phyloP scores from a whole-genome alignment of 2,797 vertebrate genomes.

The Furcifer pardalis region DNA sequence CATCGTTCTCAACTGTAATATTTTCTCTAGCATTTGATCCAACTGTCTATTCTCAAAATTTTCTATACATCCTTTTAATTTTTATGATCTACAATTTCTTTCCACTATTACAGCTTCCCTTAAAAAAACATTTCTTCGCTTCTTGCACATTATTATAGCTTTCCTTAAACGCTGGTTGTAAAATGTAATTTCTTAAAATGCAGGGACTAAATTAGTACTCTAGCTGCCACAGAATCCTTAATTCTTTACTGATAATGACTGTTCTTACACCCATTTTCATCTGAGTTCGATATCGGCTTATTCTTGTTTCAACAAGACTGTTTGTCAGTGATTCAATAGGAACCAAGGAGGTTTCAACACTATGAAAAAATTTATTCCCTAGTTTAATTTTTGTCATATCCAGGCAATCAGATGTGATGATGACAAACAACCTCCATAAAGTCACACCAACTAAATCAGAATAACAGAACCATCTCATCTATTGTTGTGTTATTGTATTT shows the following conservation, averaged over 20 bases:
- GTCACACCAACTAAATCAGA: background rate
- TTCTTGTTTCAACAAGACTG: background rate
- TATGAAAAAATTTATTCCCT: background rate
- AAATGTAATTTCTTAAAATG: background rate
- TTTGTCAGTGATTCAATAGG: background rate
- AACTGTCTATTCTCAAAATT: background rate
- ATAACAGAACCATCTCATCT: background rate
- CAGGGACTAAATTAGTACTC: background rate
- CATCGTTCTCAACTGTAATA: background rate
- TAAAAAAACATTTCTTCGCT: background rate
- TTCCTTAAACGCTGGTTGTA: background rate
- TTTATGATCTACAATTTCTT: background rate
- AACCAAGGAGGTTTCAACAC: background rate
- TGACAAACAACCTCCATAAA: slow-evolving; percentile 7
- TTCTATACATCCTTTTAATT: background rate
- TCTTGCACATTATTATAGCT: background rate
- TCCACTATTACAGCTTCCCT: background rate
- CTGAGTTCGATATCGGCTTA: background rate
- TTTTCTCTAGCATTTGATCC: background rate
- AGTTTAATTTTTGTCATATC: slow-evolving; percentile 1
- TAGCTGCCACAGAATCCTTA: background rate
- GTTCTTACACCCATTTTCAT: background rate
- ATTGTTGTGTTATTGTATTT: slow-evolving; percentile 8
- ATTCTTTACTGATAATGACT: background rate
- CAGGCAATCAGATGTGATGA: slow-evolving; percentile 2